Conservation (phyloP, 1,140 invertebrate species). For the Drosophila navojoa region DNA sequence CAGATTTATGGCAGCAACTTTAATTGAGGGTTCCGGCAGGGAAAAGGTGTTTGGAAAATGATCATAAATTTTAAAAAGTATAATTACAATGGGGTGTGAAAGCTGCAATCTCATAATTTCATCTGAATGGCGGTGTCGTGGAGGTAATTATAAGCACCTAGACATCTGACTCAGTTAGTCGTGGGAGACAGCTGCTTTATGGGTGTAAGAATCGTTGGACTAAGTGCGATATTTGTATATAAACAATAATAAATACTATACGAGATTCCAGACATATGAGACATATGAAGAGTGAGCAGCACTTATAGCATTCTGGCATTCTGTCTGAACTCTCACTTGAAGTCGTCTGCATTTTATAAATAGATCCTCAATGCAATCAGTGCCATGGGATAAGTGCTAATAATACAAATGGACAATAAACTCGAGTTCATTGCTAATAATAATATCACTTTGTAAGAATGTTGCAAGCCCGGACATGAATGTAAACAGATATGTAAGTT, state of each 20-base stretch:
- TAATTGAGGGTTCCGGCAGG: background rate
- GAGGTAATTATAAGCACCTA: conserved; percentile 4
- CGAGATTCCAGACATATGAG: background rate
- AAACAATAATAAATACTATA: background rate
- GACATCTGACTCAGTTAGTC: background rate
- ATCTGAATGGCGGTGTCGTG: conserved; percentile 19
- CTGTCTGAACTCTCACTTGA: background rate
- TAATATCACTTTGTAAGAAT: background rate
- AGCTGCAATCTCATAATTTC: conserved; percentile 22
- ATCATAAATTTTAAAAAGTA: conserved; percentile 25
- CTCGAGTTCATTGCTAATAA: conserved; percentile 2
- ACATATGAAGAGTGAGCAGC: background rate
- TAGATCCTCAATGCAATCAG: conserved; percentile 13
- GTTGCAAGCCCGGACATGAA: background rate
- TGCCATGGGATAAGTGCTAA: background rate
- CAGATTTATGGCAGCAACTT: conserved; percentile 1
- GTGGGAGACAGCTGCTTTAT: background rate
- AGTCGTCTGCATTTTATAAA: conserved; percentile 3
- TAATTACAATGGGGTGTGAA: conserved; percentile 23
- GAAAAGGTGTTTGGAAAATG: conserved; percentile 33
- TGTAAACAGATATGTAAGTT: background rate
- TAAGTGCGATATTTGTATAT: background rate
- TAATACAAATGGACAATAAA: conserved; percentile 42
- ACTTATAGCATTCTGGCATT: background rate
- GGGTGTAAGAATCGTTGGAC: background rate